Percentiles rank a stretch among this genome's conserved stretches.
These are phyloP conservation scores for Morbakka virulenta DNA, from an alignment of 30 jellyfish, hydroid and myxozoan genomes.

Conservation along the genomic window DNA sequence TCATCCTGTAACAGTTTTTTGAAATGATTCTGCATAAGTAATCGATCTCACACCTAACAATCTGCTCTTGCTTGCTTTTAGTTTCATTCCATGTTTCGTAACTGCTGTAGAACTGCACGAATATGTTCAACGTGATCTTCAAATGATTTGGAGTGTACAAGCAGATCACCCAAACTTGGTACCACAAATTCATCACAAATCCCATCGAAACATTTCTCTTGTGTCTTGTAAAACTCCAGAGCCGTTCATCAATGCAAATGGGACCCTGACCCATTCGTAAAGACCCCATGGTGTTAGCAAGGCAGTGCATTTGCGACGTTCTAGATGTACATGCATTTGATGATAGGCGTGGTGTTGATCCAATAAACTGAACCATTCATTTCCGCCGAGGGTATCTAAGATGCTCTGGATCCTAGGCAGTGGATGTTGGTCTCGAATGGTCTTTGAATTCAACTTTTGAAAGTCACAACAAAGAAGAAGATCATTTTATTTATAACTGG, in stretches of 20 bases:
- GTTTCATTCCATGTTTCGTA: too few relatives aligned
- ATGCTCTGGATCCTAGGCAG: constrained; percentile 16
- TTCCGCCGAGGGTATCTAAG: constrained; percentile 34
- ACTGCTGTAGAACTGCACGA: too few relatives aligned
- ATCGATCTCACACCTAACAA: too few relatives aligned
- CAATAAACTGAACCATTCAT: constrained; percentile 8
- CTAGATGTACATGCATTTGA: too few relatives aligned
- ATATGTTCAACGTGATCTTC: constrained; percentile 10
- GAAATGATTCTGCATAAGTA: too few relatives aligned
- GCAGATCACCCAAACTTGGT: constrained; percentile 14
- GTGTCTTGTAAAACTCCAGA: constrained; percentile 44
- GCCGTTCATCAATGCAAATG: constrained; percentile 25
- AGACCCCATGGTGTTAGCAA: constrained; percentile 51
- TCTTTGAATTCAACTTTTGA: constrained; percentile 19
- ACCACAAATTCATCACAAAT: constrained; percentile 7
- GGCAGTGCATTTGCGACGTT: constrained; percentile 26
- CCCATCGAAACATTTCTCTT: constrained; percentile 1
- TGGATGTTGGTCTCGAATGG: constrained; percentile 24
- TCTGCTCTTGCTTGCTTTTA: too few relatives aligned
- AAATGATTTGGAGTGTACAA: neutral
- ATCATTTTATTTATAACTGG: constrained; percentile 5
- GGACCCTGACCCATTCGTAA: constrained; percentile 25
- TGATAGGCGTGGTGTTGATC: constrained; percentile 25
- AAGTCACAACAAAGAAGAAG: constrained; percentile 28
- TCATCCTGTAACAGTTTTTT: too few relatives aligned